These are phyloP conservation scores for Ferrisia virgata DNA, from an alignment of 2,888 invertebrate genomes.

Conservation along the genomic window DNA sequence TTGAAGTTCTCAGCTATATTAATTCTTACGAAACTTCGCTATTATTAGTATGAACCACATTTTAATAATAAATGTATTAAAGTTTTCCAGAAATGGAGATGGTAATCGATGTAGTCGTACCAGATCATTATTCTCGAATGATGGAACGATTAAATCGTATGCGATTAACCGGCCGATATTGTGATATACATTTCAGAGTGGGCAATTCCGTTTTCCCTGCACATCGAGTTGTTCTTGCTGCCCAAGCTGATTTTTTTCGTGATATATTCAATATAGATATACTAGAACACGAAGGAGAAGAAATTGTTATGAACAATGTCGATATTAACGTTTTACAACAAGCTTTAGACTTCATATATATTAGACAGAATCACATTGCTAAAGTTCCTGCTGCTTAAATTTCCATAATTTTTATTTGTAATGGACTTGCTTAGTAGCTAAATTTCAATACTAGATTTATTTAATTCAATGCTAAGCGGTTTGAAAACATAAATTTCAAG, in stretches of 20 bases:
- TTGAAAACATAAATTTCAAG: background rate
- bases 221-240: constrained; percentile 32
- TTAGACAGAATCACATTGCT: background rate
- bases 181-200: constrained; percentile 30
- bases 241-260: constrained; percentile 30
- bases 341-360: constrained; percentile 29
- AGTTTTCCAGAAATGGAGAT: background rate
- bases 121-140: constrained; percentile 2
- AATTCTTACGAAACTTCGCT: no score
- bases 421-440: background rate
- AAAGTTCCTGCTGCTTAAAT: constrained; percentile 39
- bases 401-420: background rate
- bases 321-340: constrained; percentile 24
- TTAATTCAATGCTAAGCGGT: background rate
- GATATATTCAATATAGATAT: constrained; percentile 29
- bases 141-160: constrained; percentile 9
- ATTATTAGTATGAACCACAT: background rate
- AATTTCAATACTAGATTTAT: background rate
- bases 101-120: background rate
- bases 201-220: constrained; percentile 28
- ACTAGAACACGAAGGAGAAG: constrained; percentile 9
- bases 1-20: no score
- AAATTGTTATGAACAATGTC: constrained; percentile 35
- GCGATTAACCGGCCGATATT: background rate
- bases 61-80: background rate